Base-by-base conservation (phyloP, 2,113 vertebrate genomes). In the Nesoenas mayeri region DNA sequence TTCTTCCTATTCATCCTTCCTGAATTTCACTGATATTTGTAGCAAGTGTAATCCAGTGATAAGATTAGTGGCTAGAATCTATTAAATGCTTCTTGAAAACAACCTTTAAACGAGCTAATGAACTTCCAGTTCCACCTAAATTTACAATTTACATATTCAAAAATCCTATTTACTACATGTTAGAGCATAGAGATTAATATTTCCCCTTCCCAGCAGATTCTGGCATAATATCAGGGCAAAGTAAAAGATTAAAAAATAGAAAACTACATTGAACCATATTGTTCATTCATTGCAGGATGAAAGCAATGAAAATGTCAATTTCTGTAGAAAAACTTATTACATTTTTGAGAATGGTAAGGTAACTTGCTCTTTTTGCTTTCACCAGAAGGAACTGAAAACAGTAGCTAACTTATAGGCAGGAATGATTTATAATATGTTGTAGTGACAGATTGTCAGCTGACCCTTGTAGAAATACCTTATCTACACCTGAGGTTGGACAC, bases 31-130 rank as follows among this genome's bases (percentile, higher is more conserved):
- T 90, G 60, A 70, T 58, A 36, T 5, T 77, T 47, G 44, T 21
- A 61, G 75, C 56, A 82, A 93, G 57, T 86, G 93, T 38, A 86
- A 88, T 20, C 32, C 29, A 42, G 53, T 67, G 92, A 96, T 97
- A 95, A 93, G 69, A 83, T 87, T 80, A 84, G 38, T 50, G 32
- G 42, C 40, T 70, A 75, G 29, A 79, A 60, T 48, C 77, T 44
- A 73, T 87, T 70, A 88, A 93, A 90, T 2, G 9, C 22, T 79
- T 65, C 51, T 54, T 74, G 73, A 91, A 89, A 94, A 88, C 47
- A 81, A 66, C 32, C 11, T 95, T 85, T 87, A 70, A 78, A 57
- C 7, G 4, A 91, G 22, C 38, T 92, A 84, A 94, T 80, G 61
- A 95, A 75, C 54, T 75, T 67, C 28, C 78, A 80, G 29, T 61